Conservation (phyloP, 2,888 invertebrate genomes). For the Sesia apiformis region DNA sequence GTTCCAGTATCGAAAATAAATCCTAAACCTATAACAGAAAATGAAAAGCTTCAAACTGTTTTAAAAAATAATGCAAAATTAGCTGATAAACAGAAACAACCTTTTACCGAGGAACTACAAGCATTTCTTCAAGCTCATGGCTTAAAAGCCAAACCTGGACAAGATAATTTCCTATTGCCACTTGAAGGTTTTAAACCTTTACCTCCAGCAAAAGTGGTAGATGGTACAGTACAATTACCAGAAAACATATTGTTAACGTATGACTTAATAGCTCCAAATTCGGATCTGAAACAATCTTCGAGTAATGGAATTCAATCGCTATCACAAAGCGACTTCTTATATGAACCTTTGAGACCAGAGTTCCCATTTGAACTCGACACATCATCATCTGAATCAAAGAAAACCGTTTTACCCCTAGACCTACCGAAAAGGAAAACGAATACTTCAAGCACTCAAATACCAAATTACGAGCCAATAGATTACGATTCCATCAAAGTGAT, state of each 20-base stretch:
- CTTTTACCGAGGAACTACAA: slow-evolving; percentile 50
- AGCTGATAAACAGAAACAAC: slow-evolving; percentile 30
- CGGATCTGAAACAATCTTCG: slow-evolving; percentile 24
- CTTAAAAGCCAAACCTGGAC: slow-evolving; percentile 43
- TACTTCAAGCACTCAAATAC: slow-evolving; percentile 19
- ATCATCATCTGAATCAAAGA: slow-evolving; percentile 51
- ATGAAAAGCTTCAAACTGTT: slow-evolving; percentile 27
- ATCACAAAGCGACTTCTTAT: slow-evolving; percentile 43
- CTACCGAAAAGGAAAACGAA: slow-evolving; percentile 47
- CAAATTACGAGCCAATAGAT: slow-evolving; percentile 52
- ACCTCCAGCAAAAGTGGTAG: slow-evolving; percentile 49
- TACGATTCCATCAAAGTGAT: slow-evolving; percentile 61
- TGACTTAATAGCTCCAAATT: slow-evolving; percentile 43
- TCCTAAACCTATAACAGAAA: slow-evolving; percentile 28
- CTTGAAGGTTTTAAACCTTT: slow-evolving; percentile 63
- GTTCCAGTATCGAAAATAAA: slow-evolving; percentile 47
- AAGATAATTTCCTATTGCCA: slow-evolving; percentile 55
- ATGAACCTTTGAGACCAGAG: slow-evolving; percentile 51
- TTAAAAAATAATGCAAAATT: slow-evolving; percentile 28
- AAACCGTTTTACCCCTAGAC: slow-evolving; percentile 43
- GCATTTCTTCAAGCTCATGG: slow-evolving; percentile 59
- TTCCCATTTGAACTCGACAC: slow-evolving; percentile 52
- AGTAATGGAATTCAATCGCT: slow-evolving; percentile 19
- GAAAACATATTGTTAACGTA: slow-evolving; percentile 60
- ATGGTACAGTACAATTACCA: slow-evolving; percentile 54